A percentile compares a stretch with the other conserved stretches of the same genome.
Conservation (phyloP, 2,888 invertebrate species). For the Griposia aprilina region DNA sequence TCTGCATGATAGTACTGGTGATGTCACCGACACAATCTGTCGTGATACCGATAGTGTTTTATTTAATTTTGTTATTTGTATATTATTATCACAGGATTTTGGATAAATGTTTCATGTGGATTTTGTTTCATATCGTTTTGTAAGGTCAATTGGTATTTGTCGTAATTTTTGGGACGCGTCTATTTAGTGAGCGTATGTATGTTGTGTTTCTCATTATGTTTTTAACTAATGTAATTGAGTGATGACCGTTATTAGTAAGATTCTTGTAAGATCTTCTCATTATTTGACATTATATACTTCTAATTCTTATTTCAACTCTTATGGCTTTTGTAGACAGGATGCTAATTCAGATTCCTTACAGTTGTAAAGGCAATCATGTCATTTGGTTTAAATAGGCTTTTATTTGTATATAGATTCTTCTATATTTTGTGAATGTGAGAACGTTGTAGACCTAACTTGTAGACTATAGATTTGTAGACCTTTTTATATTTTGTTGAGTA, state of each 20-base stretch:
- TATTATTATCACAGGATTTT: conserved; percentile 24
- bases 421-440: too few relatives aligned
- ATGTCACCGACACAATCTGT: conserved; percentile 48
- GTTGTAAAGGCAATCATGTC: too few relatives aligned
- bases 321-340: too few relatives aligned
- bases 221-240: neutral
- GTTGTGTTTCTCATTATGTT: neutral
- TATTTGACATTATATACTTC: too few relatives aligned
- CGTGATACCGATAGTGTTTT: conserved; percentile 34
- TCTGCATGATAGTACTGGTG: conserved; percentile 34
- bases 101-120: neutral
- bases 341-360: too few relatives aligned
- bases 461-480: too few relatives aligned
- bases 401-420: too few relatives aligned
- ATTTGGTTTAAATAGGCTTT: too few relatives aligned
- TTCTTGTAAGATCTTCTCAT: too few relatives aligned
- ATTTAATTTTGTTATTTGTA: conserved; percentile 35
- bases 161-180: neutral
- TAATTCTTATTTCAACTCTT: too few relatives aligned
- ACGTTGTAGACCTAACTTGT: too few relatives aligned
- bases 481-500: too few relatives aligned
- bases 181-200: neutral
- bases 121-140: conserved; percentile 7
- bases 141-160: neutral
- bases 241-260: neutral